Base-by-base conservation (phyloP, 2,888 invertebrate genomes). In the Mylabris sibirica region DNA sequence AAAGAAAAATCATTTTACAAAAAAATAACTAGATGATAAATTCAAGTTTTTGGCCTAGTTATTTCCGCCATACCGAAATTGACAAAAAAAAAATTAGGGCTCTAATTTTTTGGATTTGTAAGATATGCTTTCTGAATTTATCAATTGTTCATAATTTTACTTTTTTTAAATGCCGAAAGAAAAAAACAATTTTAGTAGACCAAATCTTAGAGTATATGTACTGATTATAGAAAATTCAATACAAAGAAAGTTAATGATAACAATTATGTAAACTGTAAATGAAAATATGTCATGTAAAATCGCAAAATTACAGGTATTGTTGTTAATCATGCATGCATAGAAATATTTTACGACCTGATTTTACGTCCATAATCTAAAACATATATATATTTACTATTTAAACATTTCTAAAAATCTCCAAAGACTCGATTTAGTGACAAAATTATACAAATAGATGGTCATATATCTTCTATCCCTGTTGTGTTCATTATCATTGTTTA, bases 241-340 rank as follows among this genome's bases (percentile, higher is more conserved):
- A 30, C 30, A 30, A 30, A 30, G 30, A 57, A 57, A 57, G 57
- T 57, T 57, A 26, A 57, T 53, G 22, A 53, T 57, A 57, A 57
- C 14, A 57, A 26, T 57, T 57, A 57, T 26, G 8, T 57, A 57
- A 57, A 57, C 12, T 2, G 14, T 26, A n/a, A n/a, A 24, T 26
- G 14, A 24, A 57, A 57, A 57, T 57, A 57, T 57, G 53, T 53
- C 53, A 57, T 24, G 57, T 57, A 14, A 26, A n/a, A 11, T 24
- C 2, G 1, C 5, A 44, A 57, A 57, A 57, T 26, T 57, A 57
- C 57, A 57, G 24, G 26, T 57, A 57, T 57, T 57, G 57, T 57
- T 57, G 6, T 57, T 26, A 26, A 57, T 57, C 57, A 57, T 26
- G 57, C 24, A 57, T 24, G 57, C 26, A 57, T 57, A 14, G 5